Evolutionary conservation across 2,113 vertebrate species (phyloP), one percentile per base, ranked within the genome.

Genomic region (Talpa occidentalis): DNA sequence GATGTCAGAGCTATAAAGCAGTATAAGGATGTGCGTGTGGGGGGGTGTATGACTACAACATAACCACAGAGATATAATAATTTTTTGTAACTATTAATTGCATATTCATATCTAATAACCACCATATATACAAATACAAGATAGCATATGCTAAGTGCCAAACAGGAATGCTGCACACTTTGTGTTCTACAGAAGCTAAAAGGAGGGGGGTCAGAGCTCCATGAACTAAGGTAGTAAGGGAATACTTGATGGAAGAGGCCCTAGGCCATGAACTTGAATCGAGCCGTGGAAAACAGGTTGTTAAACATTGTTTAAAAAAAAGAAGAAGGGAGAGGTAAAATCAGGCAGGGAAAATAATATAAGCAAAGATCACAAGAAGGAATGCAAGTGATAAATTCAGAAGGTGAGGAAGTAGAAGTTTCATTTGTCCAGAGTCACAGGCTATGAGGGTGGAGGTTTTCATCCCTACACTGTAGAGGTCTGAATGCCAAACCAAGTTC

Each of bases 381-480:
- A 90, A 56, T 35, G 4, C 60, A 87, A 1, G 14, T 90, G 52
- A 10, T 30, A 17, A 79, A 14, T 69, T 86, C 17, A 80, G 56
- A 52, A 52, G 49, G 5, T 52, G 49, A 52, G 49, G 52, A 92
- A 87, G 60, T 49, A 77, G 54, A 88, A 40, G 35, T 82, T 89
- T 84, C 15, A 77, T 89, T 90, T 87, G 15, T 89, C 47, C 54
- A 62, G 88, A 92, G 59, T 60, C 49, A 47, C 2, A 90, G 72
- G 47, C 77, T 12, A 1, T 69, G 22, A 91, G 19, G 26, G 74
- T 81, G 22, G 64, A 62, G 54, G 73, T 76, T 19, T 67, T 77
- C 95, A 77, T 78, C 40, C 82, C 49, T 90, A 26, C 11, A 42
- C 32, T 49, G 6, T 78, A 69, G 79, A 89, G 52, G 32, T 35